Conservation (phyloP, 2,888 invertebrate genomes). For the Tipula unca region DNA sequence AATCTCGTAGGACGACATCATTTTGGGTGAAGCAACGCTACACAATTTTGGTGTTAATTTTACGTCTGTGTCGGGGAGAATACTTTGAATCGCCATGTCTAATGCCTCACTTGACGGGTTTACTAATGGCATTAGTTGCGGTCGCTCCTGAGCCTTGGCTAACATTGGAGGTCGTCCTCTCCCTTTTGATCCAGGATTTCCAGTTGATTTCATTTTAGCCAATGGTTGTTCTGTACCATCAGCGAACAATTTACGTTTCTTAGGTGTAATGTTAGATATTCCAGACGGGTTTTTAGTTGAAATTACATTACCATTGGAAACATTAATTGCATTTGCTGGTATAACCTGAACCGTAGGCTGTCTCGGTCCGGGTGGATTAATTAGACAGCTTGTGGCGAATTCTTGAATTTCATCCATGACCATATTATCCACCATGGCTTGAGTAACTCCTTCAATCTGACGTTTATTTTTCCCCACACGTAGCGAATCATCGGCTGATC, state of each 20-base stretch:
- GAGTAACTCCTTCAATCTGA: constrained; percentile 65
- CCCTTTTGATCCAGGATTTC: constrained; percentile 46
- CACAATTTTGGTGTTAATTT: constrained; percentile 25
- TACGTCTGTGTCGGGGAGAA: constrained; percentile 34
- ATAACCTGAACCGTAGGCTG: constrained; percentile 32
- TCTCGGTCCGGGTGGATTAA: constrained; percentile 47
- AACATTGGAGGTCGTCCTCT: constrained; percentile 42
- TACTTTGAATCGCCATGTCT: constrained; percentile 40
- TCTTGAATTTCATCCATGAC: constrained; percentile 62
- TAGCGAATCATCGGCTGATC: constrained; percentile 68
- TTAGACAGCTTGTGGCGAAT: constrained; percentile 51
- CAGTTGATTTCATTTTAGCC: constrained; percentile 40
- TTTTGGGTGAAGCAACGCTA: not conserved
- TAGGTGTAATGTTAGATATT: not conserved
- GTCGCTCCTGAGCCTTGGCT: constrained; percentile 34
- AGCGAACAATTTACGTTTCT: constrained; percentile 25
- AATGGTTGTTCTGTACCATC: constrained; percentile 22
- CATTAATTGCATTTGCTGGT: constrained; percentile 28
- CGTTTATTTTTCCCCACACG: constrained; percentile 61
- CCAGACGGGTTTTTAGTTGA: not conserved
- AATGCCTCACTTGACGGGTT: constrained; percentile 34
- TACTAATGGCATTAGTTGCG: constrained; percentile 21
- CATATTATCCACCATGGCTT: constrained; percentile 68
- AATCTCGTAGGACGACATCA: constrained; percentile 31
- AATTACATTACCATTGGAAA: constrained; percentile 22